Base-by-base conservation (phyloP, 2,888 invertebrate species). In the Hololepta plana region DNA sequence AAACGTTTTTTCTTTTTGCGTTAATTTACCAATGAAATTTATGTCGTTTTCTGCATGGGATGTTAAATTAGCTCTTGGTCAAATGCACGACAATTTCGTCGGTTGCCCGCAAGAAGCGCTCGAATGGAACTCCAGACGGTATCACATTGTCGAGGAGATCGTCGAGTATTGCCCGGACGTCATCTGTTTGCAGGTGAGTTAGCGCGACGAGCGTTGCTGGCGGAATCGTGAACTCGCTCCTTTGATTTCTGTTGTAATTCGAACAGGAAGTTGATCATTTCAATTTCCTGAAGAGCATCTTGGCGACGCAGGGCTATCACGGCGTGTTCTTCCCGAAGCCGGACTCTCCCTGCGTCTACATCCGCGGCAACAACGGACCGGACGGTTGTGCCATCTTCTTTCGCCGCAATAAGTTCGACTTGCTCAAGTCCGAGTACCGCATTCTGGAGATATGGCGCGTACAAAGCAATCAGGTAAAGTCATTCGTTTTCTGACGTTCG, bases 341-440 rank as follows among this genome's bases (percentile, higher is more conserved):
- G 1, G 73, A 76, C 41, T 79, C 77, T 0, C 79, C 79, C 0
- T 77, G 77, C 48, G 53, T 76, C 22, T 74, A 76, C 41, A 63
- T 73, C 22, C 59, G 64, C 32, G 67, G 69, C 35, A 75, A 75
- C 43, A 71, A 70, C 40, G 80, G 80, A 1, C 76, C 79, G 0
- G 80, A 80, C 49, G 79, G 80, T 5, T 80, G 79, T 49, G 77
- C 79, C 14, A 59, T 80, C 26, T 79, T 80, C 49, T 77, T 66
- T 47, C 60, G 66, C 34, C 59, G 59, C 24, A 59, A 64, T 35
- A 68, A 68, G 46, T 67, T 73, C 36, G 62, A 70, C 29, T 48
- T 73, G 26, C 39, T 70, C 12, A 54, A 58, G 31, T 60, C 57
- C 13, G 64, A 68, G 28, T 65, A 63, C 1, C 57, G 66, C 31